Percentiles rank a stretch among this genome's conserved stretches.
phyloP scores from a whole-genome alignment of 2,888 invertebrate genomes.

The Hybos culiciformis region DNA sequence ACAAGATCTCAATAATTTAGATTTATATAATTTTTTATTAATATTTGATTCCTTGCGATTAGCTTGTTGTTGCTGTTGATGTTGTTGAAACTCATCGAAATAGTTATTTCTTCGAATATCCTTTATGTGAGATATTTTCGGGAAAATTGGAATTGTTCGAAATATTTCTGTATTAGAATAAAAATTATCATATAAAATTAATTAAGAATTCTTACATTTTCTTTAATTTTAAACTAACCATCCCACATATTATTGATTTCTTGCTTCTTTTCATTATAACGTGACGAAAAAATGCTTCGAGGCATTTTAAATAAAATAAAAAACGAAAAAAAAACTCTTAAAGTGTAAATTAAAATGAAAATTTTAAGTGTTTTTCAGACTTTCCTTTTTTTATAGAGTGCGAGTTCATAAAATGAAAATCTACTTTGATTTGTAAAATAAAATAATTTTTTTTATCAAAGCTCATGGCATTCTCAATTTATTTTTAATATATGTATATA shows the following conservation, averaged over 20 bases:
- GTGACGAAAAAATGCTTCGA: conserved; percentile 24
- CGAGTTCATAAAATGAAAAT: too few relatives aligned
- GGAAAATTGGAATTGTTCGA: conserved; percentile 16
- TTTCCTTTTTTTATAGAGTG: too few relatives aligned
- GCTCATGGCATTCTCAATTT: too few relatives aligned
- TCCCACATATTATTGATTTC: conserved; percentile 21
- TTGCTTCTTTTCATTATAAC: conserved; percentile 20
- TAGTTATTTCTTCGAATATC: conserved; percentile 8
- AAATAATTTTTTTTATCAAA: too few relatives aligned
- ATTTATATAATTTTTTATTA: conserved; percentile 9
- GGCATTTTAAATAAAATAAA: too few relatives aligned
- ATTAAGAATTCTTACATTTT: neutral
- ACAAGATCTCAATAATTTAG: conserved; percentile 19
- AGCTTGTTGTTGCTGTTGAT: neutral
- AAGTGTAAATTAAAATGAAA: too few relatives aligned
- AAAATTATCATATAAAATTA: neutral
- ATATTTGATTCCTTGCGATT: neutral
- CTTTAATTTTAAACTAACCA: conserved; percentile 16
- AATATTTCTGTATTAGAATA: conserved; percentile 5
- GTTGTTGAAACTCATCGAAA: too few relatives aligned
- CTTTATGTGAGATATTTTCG: conserved; percentile 20
- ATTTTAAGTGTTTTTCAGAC: too few relatives aligned
- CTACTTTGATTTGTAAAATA: too few relatives aligned
- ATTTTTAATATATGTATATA: too few relatives aligned
- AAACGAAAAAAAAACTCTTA: too few relatives aligned